Percentiles rank a stretch among this genome's conserved stretches.
Conservation (phyloP, 2,797 vertebrate species). For the Spinus olivaceus region DNA sequence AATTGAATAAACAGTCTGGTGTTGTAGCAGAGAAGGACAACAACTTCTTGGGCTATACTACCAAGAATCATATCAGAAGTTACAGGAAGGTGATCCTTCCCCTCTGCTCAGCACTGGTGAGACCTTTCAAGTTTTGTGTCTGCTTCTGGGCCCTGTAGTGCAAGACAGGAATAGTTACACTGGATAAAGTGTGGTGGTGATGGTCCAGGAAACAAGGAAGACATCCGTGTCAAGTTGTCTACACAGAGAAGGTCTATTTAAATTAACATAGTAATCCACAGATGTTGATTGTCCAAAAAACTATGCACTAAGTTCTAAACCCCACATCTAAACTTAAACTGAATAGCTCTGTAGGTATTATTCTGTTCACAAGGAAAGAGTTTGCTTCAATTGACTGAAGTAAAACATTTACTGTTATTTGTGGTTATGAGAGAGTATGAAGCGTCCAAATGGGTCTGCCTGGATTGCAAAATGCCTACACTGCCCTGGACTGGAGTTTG, state of each 20-base stretch:
- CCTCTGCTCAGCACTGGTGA: not conserved
- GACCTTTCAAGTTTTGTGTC: not conserved
- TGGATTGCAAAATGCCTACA: not conserved
- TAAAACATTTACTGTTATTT: not conserved
- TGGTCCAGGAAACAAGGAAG: not conserved
- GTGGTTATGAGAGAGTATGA: not conserved
- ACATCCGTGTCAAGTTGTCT: not conserved
- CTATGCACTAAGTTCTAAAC: fast-evolving
- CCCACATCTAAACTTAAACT: not conserved
- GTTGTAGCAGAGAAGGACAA: not conserved
- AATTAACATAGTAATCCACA: not conserved
- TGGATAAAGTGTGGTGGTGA: no score
- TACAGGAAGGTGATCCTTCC: not conserved
- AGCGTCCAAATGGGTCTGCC: not conserved
- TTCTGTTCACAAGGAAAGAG: not conserved
- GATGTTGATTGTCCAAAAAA: not conserved
- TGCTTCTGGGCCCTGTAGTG: not conserved
- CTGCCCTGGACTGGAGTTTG: not conserved
- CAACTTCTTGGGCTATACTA: not conserved
- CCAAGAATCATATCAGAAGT: not conserved
- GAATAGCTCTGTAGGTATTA: not conserved
- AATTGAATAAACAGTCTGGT: not conserved
- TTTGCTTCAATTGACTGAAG: not conserved
- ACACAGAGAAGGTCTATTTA: not conserved
- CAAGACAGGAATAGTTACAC: not conserved